Conservation (phyloP, 2,888 invertebrate species). For the Automeris io region DNA sequence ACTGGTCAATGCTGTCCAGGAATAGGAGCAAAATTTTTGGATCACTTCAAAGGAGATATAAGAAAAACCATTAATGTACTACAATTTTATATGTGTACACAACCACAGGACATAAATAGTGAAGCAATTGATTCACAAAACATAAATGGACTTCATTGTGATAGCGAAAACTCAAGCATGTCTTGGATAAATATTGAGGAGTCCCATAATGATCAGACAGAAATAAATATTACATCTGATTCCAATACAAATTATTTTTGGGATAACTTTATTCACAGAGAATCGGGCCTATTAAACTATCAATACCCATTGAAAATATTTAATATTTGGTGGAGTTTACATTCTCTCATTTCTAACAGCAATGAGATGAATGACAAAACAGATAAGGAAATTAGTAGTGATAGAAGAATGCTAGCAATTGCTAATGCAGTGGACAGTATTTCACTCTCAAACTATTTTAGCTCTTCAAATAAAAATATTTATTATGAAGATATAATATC, state of each 20-base stretch:
- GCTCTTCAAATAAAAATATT: constrained; percentile 19
- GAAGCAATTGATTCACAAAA: constrained; percentile 30
- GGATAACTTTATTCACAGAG: constrained; percentile 28
- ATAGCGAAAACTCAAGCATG: constrained; percentile 57
- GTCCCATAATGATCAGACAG: constrained; percentile 18
- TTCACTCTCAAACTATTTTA: constrained; percentile 53
- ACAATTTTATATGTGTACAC: constrained; percentile 82
- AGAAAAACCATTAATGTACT: constrained; percentile 83
- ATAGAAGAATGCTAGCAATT: constrained; percentile 32
- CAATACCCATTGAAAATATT: constrained; percentile 27
- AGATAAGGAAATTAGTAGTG: constrained; percentile 18
- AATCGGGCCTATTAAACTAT: constrained; percentile 22
- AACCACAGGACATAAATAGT: constrained; percentile 34
- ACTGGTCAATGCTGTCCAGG: constrained; percentile 73
- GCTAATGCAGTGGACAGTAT: constrained; percentile 48
- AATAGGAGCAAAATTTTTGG: constrained; percentile 70
- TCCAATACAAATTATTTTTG: constrained; percentile 21
- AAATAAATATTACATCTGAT: constrained; percentile 10
- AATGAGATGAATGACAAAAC: constrained; percentile 25
- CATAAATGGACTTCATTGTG: constrained; percentile 24
- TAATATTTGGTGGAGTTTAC: constrained; percentile 60
- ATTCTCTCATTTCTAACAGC: constrained; percentile 11
- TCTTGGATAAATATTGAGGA: constrained; percentile 52
- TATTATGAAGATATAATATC: constrained; percentile 34
- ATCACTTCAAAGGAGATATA: constrained; percentile 81